Percentiles rank a stretch among this genome's conserved stretches.
phyloP scores from a whole-genome alignment of 2,888 invertebrate genomes.

The Sepiola atlantica region DNA sequence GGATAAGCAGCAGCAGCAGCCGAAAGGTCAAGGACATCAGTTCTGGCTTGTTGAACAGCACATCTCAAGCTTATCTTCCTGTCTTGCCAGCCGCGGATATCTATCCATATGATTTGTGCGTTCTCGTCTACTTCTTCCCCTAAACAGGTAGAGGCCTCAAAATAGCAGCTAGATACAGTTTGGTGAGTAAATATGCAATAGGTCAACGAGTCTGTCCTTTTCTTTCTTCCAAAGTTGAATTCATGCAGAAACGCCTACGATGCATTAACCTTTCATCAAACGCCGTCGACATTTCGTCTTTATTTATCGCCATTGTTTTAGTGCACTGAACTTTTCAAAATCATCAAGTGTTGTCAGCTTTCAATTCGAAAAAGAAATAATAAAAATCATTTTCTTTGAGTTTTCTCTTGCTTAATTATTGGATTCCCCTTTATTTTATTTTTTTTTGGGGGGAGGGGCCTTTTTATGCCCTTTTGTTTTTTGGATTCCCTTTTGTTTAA shows the following conservation, averaged over 20 bases:
- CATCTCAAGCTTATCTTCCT: not conserved
- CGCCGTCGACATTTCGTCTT: not conserved
- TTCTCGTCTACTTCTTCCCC: not conserved
- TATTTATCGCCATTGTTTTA: slow-evolving; percentile 32
- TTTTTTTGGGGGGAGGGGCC: no score
- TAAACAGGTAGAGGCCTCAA: not conserved
- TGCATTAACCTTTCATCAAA: slow-evolving; percentile 32
- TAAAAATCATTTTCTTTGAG: not conserved
- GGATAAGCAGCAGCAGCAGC: not conserved
- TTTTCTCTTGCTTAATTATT: slow-evolving; percentile 2
- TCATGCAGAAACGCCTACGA: not conserved
- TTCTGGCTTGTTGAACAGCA: not conserved
- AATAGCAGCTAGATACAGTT: not conserved
- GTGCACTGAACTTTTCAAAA: not conserved
- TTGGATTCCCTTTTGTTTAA: no score
- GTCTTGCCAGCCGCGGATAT: not conserved
- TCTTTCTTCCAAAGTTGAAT: not conserved
- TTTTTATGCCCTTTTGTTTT: no score
- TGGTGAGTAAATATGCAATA: not conserved
- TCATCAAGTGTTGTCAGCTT: slow-evolving; percentile 16
- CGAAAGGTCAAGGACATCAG: not conserved
- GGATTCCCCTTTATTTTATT: not conserved
- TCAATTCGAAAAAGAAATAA: not conserved
- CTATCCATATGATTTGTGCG: not conserved
- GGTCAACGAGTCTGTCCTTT: slow-evolving; percentile 21